Conservation (phyloP, 2,113 vertebrate genomes). For the Trachemys scripta region DNA sequence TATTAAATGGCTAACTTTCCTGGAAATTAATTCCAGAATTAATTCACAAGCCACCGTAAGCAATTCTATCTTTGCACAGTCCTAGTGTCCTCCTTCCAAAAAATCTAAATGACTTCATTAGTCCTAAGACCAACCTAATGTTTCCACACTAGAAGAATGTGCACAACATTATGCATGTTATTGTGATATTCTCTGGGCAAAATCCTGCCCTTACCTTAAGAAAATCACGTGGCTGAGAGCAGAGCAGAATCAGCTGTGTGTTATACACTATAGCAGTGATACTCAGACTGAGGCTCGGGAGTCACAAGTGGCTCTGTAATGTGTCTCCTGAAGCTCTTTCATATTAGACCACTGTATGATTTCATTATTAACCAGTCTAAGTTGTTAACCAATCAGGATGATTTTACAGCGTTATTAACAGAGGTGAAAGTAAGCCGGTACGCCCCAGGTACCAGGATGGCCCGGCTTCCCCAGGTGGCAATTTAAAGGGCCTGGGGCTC, state of each 20-base stretch:
- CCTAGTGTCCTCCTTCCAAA: background rate
- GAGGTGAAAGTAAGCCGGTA: too few relatives aligned
- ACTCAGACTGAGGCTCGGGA: too few relatives aligned
- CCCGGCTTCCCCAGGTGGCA: too few relatives aligned
- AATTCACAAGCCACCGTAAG: background rate
- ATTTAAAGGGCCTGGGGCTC: too few relatives aligned
- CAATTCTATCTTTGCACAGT: background rate
- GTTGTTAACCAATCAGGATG: too few relatives aligned
- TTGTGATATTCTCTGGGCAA: background rate
- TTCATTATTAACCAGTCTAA: too few relatives aligned
- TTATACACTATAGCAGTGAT: background rate
- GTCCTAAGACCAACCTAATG: background rate
- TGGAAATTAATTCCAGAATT: background rate
- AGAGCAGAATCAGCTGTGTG: background rate
- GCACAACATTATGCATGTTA: background rate
- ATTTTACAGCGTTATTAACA: too few relatives aligned
- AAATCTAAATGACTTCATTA: background rate
- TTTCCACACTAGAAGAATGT: background rate
- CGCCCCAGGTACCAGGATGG: too few relatives aligned
- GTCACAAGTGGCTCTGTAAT: too few relatives aligned
- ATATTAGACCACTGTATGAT: too few relatives aligned
- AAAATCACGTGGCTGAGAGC: background rate
- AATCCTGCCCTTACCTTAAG: background rate
- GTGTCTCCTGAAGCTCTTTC: too few relatives aligned
- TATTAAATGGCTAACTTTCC: background rate